A percentile compares a stretch with the other conserved stretches of the same genome.
phyloP scores from a whole-genome alignment of 2,113 vertebrate genomes.

The Empidonax traillii region DNA sequence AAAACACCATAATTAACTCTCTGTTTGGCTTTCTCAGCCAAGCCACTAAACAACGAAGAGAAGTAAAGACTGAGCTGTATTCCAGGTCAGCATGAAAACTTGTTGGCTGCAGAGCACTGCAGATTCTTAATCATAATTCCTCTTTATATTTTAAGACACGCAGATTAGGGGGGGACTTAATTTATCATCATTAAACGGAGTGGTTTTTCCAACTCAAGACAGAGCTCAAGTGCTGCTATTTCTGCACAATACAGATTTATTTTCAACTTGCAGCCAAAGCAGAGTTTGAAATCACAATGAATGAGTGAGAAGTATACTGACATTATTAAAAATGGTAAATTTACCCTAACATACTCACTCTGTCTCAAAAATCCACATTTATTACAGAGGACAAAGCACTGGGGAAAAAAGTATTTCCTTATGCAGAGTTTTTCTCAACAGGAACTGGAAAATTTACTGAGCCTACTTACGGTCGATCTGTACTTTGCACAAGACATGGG shows the following conservation, averaged over 20 bases:
- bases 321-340: neutral
- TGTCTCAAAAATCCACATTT: neutral
- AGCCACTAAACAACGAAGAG: neutral
- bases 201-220: neutral
- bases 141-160: neutral
- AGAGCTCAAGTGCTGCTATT: neutral
- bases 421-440: neutral
- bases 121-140: neutral
- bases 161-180: neutral
- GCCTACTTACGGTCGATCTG: neutral
- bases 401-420: neutral
- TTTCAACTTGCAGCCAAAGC: neutral
- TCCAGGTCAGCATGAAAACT: neutral
- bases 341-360: neutral
- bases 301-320: neutral
- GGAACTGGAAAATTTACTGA: neutral
- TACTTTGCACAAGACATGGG: neutral
- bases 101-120: neutral
- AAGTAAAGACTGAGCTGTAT: neutral
- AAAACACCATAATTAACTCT: conserved; percentile 59
- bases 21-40: conserved; percentile 52
- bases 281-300: neutral
- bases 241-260: neutral
- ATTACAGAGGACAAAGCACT: neutral
- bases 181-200: neutral